Evolutionary conservation across 92 coral and sea anemone genomes (phyloP), one percentile per base, ranked within the genome.

Genomic region (Porites divaricata): DNA sequence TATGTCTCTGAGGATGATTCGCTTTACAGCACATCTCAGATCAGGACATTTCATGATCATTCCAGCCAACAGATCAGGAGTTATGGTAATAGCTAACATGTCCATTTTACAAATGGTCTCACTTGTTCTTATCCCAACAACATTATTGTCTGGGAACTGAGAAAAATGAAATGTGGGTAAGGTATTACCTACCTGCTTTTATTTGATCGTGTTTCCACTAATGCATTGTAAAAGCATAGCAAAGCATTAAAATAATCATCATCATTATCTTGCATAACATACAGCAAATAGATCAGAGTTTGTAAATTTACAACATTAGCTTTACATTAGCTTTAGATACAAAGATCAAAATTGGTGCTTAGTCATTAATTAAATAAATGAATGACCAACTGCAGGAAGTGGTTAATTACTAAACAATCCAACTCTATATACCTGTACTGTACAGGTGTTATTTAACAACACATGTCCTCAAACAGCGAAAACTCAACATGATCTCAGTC

Each of bases 61-160:
- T 76, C 71, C 78, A 14, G 86, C 86, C 78, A 81, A 70, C 26
- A 81, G 86, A 70, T 81, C 86, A 15, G 86, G 86, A 69, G 86
- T 70, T 70, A 70, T 53, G 61, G 86, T 70, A 81, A 81, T 81
- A 0, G 53, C 77, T 81, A 70, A 70, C 86, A 81, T 81, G 56
- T 81, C 78, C 86, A 81, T 81, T 56, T 81, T 81, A 21, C 56
- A 59, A 56, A n/a, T n/a, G n/a, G n/a, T n/a, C n/a, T n/a, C n/a
- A n/a, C n/a, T n/a, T n/a, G n/a, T 81, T 69, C 25, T 81, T 69
- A 21, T 1, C 19, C 77, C 77, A 52, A 81, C 85, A 81, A 81
- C 85, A n/a, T n/a, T n/a, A 54, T 69, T 69, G 25, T 69, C 68
- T 63, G 68, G 1, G 21, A 19, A 50, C 84, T 80, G 84, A 23